Base-by-base conservation (phyloP, 2,797 vertebrate genomes). In the Molothrus ater region DNA sequence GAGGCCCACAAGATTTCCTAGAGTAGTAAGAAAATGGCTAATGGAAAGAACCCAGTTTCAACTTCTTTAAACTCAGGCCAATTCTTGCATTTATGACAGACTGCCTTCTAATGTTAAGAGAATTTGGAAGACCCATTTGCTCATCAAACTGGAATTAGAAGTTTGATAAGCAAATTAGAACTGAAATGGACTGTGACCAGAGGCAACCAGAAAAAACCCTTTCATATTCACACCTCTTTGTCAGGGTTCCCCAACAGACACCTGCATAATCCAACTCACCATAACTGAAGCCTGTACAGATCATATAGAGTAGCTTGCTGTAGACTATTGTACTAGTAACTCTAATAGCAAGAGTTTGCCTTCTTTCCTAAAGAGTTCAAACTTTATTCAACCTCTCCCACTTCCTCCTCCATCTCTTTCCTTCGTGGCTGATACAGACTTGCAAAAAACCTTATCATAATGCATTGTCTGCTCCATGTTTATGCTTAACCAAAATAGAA, bases 101-200 rank as follows among this genome's bases (percentile, higher is more conserved):
- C 32, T 45, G 47, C 21, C 8, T 81, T 84, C 66, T 38, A 88
- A 65, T 7, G 6, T 25, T 40, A 86, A 80, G 1, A 8, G 47
- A 69, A 94, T 90, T 38, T 48, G 24, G 57, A 78, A 84, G 88
- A 54, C 34, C 45, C 21, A 3, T 71, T 90, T 75, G 69, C 24
- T 48, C 63, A 80, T 56, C 82, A 90, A 80, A 83, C 42, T 57
- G 65, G 40, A 74, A 32, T 11, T 71, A 51, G 36, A 84, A 90
- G 54, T 48, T 25, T 48, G 47, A 48, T 48, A 24, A 48, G 24
- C 13, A 48, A 48, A 48, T 48, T 48, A 48, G 13, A 48, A 25
- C 47, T 48, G 47, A 92, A 93, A 86, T 1, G 2, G 26, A 68
- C 26, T 53, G 65, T 61, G 73, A 88, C 48, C 8, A 7, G 40